Evolutionary conservation across 2,888 invertebrate genomes (phyloP).

Genomic region (Dione vanillae): DNA sequence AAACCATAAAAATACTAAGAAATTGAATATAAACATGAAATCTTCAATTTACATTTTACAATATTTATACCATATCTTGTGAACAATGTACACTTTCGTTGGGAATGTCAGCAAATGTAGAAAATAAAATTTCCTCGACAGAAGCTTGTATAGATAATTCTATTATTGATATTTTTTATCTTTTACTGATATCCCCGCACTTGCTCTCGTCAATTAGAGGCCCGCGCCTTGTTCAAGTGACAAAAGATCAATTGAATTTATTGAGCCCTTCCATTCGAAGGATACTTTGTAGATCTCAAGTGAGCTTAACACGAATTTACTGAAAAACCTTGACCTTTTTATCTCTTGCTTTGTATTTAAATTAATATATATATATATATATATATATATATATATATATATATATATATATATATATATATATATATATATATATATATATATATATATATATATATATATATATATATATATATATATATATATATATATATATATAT

Average conservation of each 20-base stretch:
- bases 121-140: neutral
- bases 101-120: neutral
- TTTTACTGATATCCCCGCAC: slow-evolving; percentile 13
- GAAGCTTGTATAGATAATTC: neutral
- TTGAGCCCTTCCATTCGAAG: slow-evolving; percentile 38
- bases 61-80: neutral
- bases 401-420: too few species aligned
- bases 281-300: slow-evolving; percentile 23
- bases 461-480: too few species aligned
- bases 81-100: neutral
- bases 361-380: too few species aligned
- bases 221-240: slow-evolving; percentile 27
- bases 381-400: too few species aligned
- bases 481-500: too few species aligned
- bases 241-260: slow-evolving; percentile 48
- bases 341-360: too few species aligned
- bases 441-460: too few species aligned
- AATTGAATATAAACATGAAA: too few species aligned
- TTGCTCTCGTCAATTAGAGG: slow-evolving; percentile 16
- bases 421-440: too few species aligned
- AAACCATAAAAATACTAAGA: too few species aligned
- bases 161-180: neutral
- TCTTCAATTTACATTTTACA: too few species aligned
- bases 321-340: neutral
- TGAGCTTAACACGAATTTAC: slow-evolving; percentile 22